Conservation (phyloP, 2,113 vertebrate genomes). For the Thunnus maccoyii region DNA sequence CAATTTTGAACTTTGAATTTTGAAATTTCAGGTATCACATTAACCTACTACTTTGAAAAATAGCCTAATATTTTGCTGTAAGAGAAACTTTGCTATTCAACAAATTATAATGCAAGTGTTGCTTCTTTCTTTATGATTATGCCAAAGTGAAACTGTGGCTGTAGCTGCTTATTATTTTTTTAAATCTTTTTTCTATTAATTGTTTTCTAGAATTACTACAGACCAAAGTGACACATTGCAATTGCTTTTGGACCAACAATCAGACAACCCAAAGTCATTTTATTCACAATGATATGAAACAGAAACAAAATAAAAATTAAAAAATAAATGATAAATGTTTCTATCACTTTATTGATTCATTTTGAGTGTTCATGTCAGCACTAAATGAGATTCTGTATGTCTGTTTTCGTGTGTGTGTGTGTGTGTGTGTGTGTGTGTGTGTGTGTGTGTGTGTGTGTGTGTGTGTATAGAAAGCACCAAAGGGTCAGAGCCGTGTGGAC, state of each 20-base stretch:
- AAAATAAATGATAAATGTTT: too few species aligned
- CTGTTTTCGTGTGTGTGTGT: slow-evolving; percentile 5
- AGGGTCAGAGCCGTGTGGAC: slow-evolving; percentile 94
- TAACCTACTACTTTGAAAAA: too few species aligned
- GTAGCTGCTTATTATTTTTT: too few species aligned
- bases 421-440: slow-evolving; percentile 27
- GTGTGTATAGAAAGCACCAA: slow-evolving; percentile 91
- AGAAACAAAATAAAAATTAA: too few species aligned
- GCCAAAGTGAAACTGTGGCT: too few species aligned
- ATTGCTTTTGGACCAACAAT: too few species aligned
- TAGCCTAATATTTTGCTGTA: background rate
- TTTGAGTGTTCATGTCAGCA: background rate
- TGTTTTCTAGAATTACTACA: background rate
- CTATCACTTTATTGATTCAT: too few species aligned
- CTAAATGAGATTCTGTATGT: background rate
- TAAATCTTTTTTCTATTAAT: too few species aligned
- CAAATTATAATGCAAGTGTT: too few species aligned
- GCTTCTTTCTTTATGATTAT: too few species aligned
- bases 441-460: slow-evolving; percentile 18
- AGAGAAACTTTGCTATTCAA: background rate
- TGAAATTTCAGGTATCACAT: too few species aligned
- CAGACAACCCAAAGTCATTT: background rate
- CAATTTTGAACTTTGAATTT: too few species aligned
- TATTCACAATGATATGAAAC: background rate
- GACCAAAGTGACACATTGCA: background rate